Evolutionary conservation across 2,888 invertebrate genomes (phyloP), one percentile per base, ranked within the genome.

Genomic region (Xylota segnis): DNA sequence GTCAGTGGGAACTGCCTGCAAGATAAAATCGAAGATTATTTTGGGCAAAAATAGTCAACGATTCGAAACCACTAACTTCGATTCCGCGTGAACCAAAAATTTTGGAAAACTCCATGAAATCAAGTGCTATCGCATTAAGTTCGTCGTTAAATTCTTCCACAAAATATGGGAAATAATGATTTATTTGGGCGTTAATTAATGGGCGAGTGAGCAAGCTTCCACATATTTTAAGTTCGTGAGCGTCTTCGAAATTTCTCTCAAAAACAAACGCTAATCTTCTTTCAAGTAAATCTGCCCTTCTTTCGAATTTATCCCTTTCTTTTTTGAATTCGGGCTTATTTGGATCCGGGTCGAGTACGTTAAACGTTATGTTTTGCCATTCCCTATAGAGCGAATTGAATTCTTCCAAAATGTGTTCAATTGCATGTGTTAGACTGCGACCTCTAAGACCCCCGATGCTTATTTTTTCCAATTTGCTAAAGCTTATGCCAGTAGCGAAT

Each of bases 391-490:
- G 71, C 3, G 32, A 87, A 59, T 90, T 90, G 59, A 90, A 92
- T 18, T 90, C 90, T 37, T 91, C 91, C 5, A 89, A 87, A 37
- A 93, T 91, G n/a, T 91, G 89, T 10, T 89, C 89, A 2, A 94
- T 92, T 79, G 93, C 94, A 0, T 92, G 90, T 70, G 94, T 94
- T 12, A 95, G 93, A 23, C 92, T 93, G 87, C 94, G 94, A 0
- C 95, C 96, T 77, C 94, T 93, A 6, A 95, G 90, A 0, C 96
- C 97, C 50, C 95, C 95, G 74, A 97, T 94, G 90, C 96, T 96
- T 0, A 97, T 95, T 90, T 97, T 97, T 91, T 98, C 98, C 83
- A 98, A 91, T 90, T 97, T 98, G 54, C 95, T 92, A 91, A 97
- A 97, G 90, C 98, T 98, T 2, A 95, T 93, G 0, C 96, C 96